Conservation (phyloP, 1,140 invertebrate species). For the Pemphigus obesinymphae region DNA sequence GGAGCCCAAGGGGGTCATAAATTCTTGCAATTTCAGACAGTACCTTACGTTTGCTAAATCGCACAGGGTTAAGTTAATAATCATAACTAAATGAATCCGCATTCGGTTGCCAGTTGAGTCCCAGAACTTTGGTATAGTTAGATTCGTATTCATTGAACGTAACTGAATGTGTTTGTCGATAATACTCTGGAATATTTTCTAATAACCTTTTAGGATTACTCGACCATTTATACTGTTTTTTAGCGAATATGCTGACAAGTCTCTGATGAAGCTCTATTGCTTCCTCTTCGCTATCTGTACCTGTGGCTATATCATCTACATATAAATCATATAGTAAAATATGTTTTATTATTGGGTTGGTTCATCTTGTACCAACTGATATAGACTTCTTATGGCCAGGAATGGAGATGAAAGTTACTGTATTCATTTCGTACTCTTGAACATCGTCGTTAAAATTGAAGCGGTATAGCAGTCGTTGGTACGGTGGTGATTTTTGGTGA, state of each 20-base stretch:
- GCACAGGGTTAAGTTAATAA: background rate
- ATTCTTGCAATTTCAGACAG: conserved; percentile 44
- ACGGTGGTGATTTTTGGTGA: conserved; percentile 46
- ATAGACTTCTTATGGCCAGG: conserved; percentile 47
- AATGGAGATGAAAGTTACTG: conserved; percentile 50
- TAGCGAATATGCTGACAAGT: conserved; percentile 34
- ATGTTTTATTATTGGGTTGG: conserved; percentile 44
- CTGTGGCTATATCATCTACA: conserved; percentile 51
- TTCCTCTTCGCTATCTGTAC: conserved; percentile 44
- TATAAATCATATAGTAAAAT: background rate
- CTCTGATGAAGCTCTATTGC: conserved; percentile 41
- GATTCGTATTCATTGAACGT: too few relatives aligned
- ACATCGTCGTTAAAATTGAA: background rate
- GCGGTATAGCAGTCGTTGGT: conserved; percentile 47
- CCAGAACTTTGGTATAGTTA: background rate
- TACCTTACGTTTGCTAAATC: conserved; percentile 42
- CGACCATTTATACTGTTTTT: conserved; percentile 44
- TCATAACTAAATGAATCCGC: background rate
- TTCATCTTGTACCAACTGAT: conserved; percentile 48
- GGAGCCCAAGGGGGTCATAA: conserved; percentile 44
- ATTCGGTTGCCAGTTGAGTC: conserved; percentile 21
- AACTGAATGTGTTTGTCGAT: background rate
- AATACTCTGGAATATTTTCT: background rate
- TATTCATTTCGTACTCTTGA: conserved; percentile 45
- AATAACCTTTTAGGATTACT: conserved; percentile 15